Evolutionary conservation across 2,797 vertebrate genomes (phyloP), one percentile per base, ranked within the genome.

Genomic region (Neostethus bicornis): DNA sequence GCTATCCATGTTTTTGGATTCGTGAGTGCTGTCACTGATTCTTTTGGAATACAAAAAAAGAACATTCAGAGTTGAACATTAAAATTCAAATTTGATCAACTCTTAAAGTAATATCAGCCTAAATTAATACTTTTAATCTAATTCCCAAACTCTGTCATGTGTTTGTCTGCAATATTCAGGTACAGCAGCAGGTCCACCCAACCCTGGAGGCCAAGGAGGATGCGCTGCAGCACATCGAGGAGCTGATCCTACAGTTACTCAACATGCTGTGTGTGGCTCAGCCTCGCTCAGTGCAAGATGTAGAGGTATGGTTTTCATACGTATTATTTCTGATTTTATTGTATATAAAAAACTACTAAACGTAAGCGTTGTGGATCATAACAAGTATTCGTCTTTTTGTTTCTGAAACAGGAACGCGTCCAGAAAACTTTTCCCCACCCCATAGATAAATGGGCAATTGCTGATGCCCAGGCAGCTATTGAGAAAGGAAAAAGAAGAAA

Each of bases 401-500:
- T 5, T 61, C 37, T 51, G 20, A 13, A n/a, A 47, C 83, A 99
- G 97, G 97, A 99, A 65, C 92, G 97, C 0, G 96, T 99, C 65
- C 97, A 99, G 88, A 99, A 98, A 90, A 98, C 96, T 0, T 99
- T 99, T 73, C 97, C 97, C 43, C 95, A 98, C 80, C 97, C 96
- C 4, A 98, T 99, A 74, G 97, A 99, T 89, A 99, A 98, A 73
- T 99, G 97, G 97, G 97, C 97, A 0, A 99, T 98, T 4, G 92
- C 93, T 0, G 96, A 99, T 23, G 97, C 97, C 1, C 96, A 98
- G 75, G 93, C 94, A 13, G 97, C 97, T 3, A 98, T 97, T 49
- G 97, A 98, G 86, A 99, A 99, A 51, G 85, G 96, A 11, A 98
- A 94, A 77, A 90, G 96, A 79, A 95, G 96, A 65, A 98, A 94